Conservation (phyloP, 2,888 invertebrate genomes). For the Odontocolon sp. region DNA sequence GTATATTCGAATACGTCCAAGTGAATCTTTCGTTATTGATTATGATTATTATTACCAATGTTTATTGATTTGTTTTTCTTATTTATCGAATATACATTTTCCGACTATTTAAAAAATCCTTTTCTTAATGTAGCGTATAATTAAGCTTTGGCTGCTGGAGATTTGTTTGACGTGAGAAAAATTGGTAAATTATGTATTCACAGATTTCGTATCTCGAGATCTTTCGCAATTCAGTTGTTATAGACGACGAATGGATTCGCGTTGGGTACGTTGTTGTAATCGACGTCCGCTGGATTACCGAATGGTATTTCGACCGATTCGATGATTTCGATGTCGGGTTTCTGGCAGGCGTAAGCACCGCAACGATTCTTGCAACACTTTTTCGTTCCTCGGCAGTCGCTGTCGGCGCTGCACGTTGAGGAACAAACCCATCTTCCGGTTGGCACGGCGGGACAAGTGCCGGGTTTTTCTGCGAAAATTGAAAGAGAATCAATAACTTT, state of each 20-base stretch:
- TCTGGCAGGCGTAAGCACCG: conserved; percentile 82
- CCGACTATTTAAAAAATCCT: too few relatives aligned
- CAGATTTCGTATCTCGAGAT: not conserved
- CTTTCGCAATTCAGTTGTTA: conserved; percentile 26
- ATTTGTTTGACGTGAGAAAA: conserved; percentile 4
- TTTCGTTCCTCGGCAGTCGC: conserved; percentile 82
- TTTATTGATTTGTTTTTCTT: too few relatives aligned
- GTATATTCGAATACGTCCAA: too few relatives aligned
- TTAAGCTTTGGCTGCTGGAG: conserved; percentile 11
- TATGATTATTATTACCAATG: too few relatives aligned
- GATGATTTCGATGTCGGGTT: conserved; percentile 66
- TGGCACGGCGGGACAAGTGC: conserved; percentile 82
- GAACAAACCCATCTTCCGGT: conserved; percentile 83
- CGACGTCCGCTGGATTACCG: conserved; percentile 33
- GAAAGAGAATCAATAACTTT: not conserved
- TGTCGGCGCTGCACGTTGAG: conserved; percentile 82
- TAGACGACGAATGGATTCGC: conserved; percentile 53
- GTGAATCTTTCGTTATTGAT: too few relatives aligned
- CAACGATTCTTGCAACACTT: conserved; percentile 84
- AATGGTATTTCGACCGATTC: conserved; percentile 41
- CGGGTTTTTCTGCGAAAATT: conserved; percentile 81
- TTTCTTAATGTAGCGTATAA: too few relatives aligned
- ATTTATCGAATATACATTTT: too few relatives aligned
- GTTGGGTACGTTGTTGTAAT: conserved; percentile 39
- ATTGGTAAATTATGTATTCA: not conserved